These are phyloP conservation scores for Echinops telfairi DNA, from an alignment of 2,113 vertebrate species.

Conservation along the genomic window DNA sequence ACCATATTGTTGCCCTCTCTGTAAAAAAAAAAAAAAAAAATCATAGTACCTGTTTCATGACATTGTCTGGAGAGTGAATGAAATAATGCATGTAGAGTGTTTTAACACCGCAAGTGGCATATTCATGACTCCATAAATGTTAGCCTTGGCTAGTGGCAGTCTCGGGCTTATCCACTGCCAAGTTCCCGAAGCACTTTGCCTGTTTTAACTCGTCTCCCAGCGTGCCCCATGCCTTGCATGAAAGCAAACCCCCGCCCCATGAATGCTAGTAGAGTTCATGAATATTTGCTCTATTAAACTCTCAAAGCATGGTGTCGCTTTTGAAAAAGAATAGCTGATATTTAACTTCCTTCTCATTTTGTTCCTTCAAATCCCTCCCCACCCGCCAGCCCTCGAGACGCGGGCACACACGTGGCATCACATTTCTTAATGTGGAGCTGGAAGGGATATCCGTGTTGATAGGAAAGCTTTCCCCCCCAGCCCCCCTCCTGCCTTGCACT, in stretches of 20 bases:
- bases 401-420: conserved; percentile 32
- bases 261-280: neutral
- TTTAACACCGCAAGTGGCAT: neutral
- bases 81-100: neutral
- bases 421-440: conserved; percentile 74
- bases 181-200: neutral
- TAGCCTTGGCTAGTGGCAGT: neutral
- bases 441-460: conserved; percentile 68
- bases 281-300: conserved; percentile 46
- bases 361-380: conserved; percentile 51
- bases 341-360: conserved; percentile 44
- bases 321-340: conserved; percentile 51
- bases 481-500: conserved; percentile 74
- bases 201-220: neutral
- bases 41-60: neutral
- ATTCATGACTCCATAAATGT: conserved; percentile 3
- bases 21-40: too few species aligned
- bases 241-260: neutral
- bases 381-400: neutral
- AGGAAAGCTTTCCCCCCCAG: conserved; percentile 75
- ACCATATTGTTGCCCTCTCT: too few species aligned
- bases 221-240: neutral
- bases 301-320: neutral
- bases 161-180: neutral
- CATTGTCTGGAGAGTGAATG: neutral